phyloP scores from a whole-genome alignment of 2,797 vertebrate species.

The Alectoris magna region DNA sequence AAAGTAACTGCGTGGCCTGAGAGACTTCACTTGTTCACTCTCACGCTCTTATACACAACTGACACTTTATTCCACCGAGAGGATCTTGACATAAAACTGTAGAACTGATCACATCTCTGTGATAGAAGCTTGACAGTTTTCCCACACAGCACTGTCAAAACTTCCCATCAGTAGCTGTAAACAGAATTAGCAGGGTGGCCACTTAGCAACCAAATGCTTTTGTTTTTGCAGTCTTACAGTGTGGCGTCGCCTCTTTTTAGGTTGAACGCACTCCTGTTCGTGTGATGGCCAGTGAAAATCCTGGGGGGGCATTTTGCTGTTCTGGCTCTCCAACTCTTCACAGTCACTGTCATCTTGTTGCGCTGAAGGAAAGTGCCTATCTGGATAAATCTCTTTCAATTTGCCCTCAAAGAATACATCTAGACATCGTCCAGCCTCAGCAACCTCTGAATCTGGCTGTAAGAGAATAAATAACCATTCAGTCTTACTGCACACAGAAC shows the following conservation, averaged over 20 bases:
- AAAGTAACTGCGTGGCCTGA: background rate
- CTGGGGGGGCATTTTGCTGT: conserved; percentile 71
- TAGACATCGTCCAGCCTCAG: conserved; percentile 92
- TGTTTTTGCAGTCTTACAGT: conserved; percentile 80
- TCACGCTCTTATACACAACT: background rate
- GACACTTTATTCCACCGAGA: conserved; percentile 12
- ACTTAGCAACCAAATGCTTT: conserved; percentile 60
- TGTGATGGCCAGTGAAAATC: conserved; percentile 90
- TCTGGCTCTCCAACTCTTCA: conserved; percentile 88
- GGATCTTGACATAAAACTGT: background rate
- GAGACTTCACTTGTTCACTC: background rate
- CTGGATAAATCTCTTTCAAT: conserved; percentile 89
- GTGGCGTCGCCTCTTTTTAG: conserved; percentile 93
- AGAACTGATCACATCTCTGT: background rate
- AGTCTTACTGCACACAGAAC: background rate
- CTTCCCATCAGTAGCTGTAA: conserved; percentile 10
- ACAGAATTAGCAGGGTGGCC: conserved; percentile 57
- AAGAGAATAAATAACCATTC: background rate
- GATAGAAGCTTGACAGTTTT: conserved; percentile 27
- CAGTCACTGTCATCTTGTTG: conserved; percentile 90
- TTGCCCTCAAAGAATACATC: conserved; percentile 89
- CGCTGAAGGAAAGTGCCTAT: conserved; percentile 81
- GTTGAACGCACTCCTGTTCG: conserved; percentile 88
- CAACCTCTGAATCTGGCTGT: conserved; percentile 97
- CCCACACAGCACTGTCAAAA: conserved; percentile 7